phyloP scores from a whole-genome alignment of 2,797 vertebrate species.

The Parambassis ranga region DNA sequence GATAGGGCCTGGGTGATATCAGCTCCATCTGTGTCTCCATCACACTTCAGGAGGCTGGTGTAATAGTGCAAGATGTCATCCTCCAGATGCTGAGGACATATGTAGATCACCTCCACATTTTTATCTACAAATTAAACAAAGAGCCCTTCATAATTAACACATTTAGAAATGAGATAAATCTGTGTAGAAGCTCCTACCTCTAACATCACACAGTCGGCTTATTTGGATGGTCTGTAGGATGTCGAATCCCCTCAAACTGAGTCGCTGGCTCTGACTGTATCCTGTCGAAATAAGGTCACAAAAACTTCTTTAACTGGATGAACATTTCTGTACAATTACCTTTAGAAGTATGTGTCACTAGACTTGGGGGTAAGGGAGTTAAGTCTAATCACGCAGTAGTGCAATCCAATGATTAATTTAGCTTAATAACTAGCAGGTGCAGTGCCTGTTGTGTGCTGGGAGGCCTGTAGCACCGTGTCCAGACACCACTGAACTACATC shows the following conservation, averaged over 20 bases:
- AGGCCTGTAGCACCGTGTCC: slow-evolving; percentile 60
- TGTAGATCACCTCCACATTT: slow-evolving; percentile 90
- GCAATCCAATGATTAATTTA: slow-evolving; percentile 61
- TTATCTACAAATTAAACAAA: slow-evolving; percentile 79
- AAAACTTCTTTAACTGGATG: slow-evolving; percentile 17
- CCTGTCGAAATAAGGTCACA: slow-evolving; percentile 75
- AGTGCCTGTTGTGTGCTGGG: slow-evolving; percentile 36
- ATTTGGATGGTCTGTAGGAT: slow-evolving; percentile 87
- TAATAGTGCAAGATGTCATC: slow-evolving; percentile 87
- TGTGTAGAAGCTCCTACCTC: slow-evolving; percentile 71
- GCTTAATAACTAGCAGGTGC: slow-evolving; percentile 69
- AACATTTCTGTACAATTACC: slow-evolving; percentile 12
- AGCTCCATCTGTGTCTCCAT: slow-evolving; percentile 73
- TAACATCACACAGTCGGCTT: slow-evolving; percentile 87
- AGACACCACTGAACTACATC: slow-evolving; percentile 57
- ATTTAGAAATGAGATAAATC: not conserved
- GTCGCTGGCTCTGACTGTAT: slow-evolving; percentile 75
- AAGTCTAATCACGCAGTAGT: slow-evolving; percentile 51
- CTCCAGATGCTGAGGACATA: slow-evolving; percentile 83
- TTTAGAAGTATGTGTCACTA: slow-evolving; percentile 5
- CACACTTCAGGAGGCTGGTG: slow-evolving; percentile 83
- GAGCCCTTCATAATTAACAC: not conserved
- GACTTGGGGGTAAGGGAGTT: slow-evolving; percentile 37
- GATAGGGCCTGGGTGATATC: too few relatives aligned
- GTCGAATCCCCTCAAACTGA: slow-evolving; percentile 71